Conservation (phyloP, 2,113 vertebrate species). For the Saguinus midas region DNA sequence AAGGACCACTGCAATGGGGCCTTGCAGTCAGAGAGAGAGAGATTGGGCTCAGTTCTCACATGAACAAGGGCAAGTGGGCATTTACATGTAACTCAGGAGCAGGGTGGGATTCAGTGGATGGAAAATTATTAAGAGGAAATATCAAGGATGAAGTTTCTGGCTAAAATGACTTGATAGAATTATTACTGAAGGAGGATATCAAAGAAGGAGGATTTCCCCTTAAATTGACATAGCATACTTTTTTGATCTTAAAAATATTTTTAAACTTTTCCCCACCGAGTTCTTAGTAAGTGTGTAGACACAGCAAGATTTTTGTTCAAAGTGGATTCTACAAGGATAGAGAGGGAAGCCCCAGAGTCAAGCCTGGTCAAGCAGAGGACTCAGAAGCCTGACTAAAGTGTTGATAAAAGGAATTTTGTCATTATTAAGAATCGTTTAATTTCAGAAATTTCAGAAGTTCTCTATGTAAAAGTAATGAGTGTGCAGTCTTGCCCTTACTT, state of each 20-base stretch:
- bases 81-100: not conserved
- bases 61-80: not conserved
- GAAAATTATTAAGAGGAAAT: not conserved
- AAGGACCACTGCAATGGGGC: not conserved
- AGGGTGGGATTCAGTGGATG: not conserved
- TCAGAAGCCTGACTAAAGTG: not conserved
- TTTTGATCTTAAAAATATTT: too few relatives aligned
- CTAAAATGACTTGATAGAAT: not conserved
- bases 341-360: not conserved
- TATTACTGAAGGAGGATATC: not conserved
- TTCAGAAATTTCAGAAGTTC: not conserved
- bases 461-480: not conserved
- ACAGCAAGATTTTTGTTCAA: not conserved
- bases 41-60: not conserved
- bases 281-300: not conserved
- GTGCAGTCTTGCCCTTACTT: not conserved
- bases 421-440: not conserved
- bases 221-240: not conserved
- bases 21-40: not conserved
- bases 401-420: not conserved
- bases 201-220: not conserved
- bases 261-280: too few relatives aligned
- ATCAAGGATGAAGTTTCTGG: not conserved
- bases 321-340: not conserved
- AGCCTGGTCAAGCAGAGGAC: not conserved